Percentiles rank a stretch among this genome's conserved stretches.
Evolutionary conservation across 2,113 vertebrate genomes (phyloP).

Genomic region (Zeus faber): DNA sequence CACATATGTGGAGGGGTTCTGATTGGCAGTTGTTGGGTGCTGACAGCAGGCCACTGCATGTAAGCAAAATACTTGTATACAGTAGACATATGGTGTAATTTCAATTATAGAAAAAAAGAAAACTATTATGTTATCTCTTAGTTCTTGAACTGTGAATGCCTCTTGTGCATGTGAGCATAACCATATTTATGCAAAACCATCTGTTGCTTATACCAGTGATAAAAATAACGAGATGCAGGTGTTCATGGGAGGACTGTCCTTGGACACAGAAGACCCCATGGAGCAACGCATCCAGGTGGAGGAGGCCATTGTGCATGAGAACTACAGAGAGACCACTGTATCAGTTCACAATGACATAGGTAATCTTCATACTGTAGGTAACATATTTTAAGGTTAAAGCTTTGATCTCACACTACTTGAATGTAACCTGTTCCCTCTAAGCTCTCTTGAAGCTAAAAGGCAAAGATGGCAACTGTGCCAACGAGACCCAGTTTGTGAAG

Average conservation of each 20-base stretch:
- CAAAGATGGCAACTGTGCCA: slow-evolving; percentile 80
- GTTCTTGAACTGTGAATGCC: too few relatives aligned
- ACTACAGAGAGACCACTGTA: slow-evolving; percentile 58
- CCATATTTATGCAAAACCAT: too few relatives aligned
- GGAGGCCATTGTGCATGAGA: slow-evolving; percentile 70
- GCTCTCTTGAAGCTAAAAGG: slow-evolving; percentile 83
- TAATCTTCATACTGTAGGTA: slow-evolving; percentile 57
- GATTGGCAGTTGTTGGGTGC: slow-evolving; percentile 88
- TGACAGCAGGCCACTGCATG: slow-evolving; percentile 93
- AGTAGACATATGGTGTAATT: background rate
- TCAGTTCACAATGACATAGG: slow-evolving; percentile 87
- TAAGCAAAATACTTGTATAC: slow-evolving; percentile 59
- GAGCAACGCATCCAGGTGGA: slow-evolving; percentile 77
- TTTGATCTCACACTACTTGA: background rate
- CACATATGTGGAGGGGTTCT: slow-evolving; percentile 87
- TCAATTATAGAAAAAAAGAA: too few relatives aligned
- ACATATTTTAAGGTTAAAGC: background rate
- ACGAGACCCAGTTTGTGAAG: slow-evolving; percentile 87
- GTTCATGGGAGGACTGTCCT: slow-evolving; percentile 75
- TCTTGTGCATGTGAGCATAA: too few relatives aligned
- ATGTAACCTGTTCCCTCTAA: slow-evolving; percentile 33
- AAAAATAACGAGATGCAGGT: slow-evolving; percentile 70
- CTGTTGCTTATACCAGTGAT: slow-evolving; percentile 19
- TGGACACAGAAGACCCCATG: slow-evolving; percentile 58
- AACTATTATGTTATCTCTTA: too few relatives aligned